Evolutionary conservation across 2,113 vertebrate species (phyloP).

Genomic region (Sinocyclocheilus rhinocerous): DNA sequence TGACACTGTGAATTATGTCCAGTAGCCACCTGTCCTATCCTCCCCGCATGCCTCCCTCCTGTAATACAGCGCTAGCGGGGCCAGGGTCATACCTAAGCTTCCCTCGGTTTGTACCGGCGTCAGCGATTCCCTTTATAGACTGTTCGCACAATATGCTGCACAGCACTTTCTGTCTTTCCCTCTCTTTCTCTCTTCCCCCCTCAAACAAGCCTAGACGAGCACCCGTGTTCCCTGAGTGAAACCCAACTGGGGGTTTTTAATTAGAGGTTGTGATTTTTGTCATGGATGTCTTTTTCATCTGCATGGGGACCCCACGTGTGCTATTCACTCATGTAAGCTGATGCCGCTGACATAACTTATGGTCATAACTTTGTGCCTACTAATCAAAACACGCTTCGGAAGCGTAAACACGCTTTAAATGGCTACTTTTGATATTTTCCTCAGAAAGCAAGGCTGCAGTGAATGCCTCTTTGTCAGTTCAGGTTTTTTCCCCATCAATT

Average conservation of each 20-base stretch:
- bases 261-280: constrained; percentile 36
- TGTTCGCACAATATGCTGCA: constrained; percentile 58
- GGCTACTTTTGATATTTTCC: constrained; percentile 58
- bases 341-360: constrained; percentile 57
- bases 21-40: constrained; percentile 53
- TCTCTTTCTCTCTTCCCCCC: neutral
- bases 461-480: constrained; percentile 64
- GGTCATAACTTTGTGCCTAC: constrained; percentile 46
- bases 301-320: constrained; percentile 39
- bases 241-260: constrained; percentile 38
- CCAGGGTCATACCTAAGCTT: constrained; percentile 61
- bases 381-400: constrained; percentile 44
- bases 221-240: constrained; percentile 25
- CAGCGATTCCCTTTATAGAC: constrained; percentile 69
- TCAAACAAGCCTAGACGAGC: constrained; percentile 20
- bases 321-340: constrained; percentile 34
- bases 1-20: constrained; percentile 57
- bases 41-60: constrained; percentile 31
- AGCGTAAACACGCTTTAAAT: constrained; percentile 49
- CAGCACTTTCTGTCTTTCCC: constrained; percentile 58
- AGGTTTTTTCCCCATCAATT: constrained; percentile 56
- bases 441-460: constrained; percentile 45
- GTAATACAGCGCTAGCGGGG: constrained; percentile 51
- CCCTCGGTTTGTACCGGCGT: constrained; percentile 64
- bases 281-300: constrained; percentile 6